Base-by-base conservation (phyloP, 2,888 invertebrate species). In the Chaetogeoica ovagalla region DNA sequence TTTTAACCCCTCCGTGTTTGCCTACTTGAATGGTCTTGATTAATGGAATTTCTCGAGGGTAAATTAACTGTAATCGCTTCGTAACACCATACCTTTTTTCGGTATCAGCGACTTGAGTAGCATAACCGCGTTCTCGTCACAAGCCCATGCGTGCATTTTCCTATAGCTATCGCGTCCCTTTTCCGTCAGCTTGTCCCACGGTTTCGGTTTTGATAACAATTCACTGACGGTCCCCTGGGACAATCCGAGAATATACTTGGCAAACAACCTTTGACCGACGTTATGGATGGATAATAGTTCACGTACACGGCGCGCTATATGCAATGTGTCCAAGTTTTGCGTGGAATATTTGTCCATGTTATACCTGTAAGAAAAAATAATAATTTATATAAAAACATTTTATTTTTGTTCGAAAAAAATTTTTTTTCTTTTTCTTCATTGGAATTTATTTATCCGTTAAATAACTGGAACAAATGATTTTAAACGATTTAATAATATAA, bases 131-230 rank as follows among this genome's bases (percentile, higher is more conserved):
- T 94, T 93, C 86, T 98, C 97, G 89, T 98, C 98, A 87, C 94
- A 94, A 84, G 98, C 96, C 99, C 99, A 99, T 85, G 96, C 96
- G 88, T 98, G 97, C 97, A 99, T 99, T 89, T 98, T 98, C 85
- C 99, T 90, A 89, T 99, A 99, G 85, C 98, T 98, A 89, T 99
- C 99, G 81, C 98, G 90, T 57, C 99, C 99, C 87, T 99, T 99
- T 89, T 99, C 99, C 82, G 99, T 99, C 86, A 99, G 89, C 88
- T 98, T 98, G 89, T 98, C 97, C 99, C 99, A 99, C 19, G 97
- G 97, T 87, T 99, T 98, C 79, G 99, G 99, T 87, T 99, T 99
- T 84, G 98, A 98, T 83, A 99, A 90, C 85, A 99, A 89, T 88
- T 99, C 99, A 83, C 97, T 97, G 70, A 99, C 98, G 39, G 99